Evolutionary conservation across 2,888 invertebrate genomes (phyloP).

Genomic region (Drosophila melanosoma): DNA sequence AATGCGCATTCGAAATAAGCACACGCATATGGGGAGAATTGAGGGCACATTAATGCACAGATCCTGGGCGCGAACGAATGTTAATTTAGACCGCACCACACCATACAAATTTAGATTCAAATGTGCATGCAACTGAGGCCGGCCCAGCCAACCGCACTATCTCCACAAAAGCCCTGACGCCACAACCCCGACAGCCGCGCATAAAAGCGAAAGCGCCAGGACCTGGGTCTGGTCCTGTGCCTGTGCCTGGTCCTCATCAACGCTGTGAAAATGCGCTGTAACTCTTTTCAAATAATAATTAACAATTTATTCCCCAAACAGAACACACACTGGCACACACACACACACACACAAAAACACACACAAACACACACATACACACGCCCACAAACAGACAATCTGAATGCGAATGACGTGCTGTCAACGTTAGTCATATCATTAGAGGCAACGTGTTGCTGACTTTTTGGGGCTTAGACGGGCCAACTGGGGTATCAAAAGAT

Average conservation of each 20-base stretch:
- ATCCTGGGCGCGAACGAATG: conserved; percentile 67
- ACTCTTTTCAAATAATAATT: conserved; percentile 81
- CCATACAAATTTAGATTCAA: conserved; percentile 70
- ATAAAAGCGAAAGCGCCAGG: conserved; percentile 52
- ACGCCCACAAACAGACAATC: conserved; percentile 56
- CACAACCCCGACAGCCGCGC: conserved; percentile 20
- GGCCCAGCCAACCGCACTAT: conserved; percentile 50
- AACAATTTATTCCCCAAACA: conserved; percentile 81
- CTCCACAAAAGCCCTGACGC: conserved; percentile 51
- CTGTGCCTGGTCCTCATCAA: conserved; percentile 38
- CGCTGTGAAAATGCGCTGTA: conserved; percentile 63
- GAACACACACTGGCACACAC: conserved; percentile 36
- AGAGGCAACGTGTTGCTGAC: conserved; percentile 81
- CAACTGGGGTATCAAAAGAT: conserved; percentile 59
- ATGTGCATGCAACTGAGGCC: conserved; percentile 67
- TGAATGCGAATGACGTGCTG: conserved; percentile 73
- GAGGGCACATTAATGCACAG: conserved; percentile 74
- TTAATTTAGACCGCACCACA: conserved; percentile 62
- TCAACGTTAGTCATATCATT: conserved; percentile 82
- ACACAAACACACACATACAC: conserved; percentile 13
- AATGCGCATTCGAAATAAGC: conserved; percentile 81
- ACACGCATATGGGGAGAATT: conserved; percentile 76
- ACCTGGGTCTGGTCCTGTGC: neutral
- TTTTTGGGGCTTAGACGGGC: conserved; percentile 58
- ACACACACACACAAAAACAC: conserved; percentile 15